Evolutionary conservation across 2,113 vertebrate species (phyloP).

Genomic region (Ammodytes dubius): DNA sequence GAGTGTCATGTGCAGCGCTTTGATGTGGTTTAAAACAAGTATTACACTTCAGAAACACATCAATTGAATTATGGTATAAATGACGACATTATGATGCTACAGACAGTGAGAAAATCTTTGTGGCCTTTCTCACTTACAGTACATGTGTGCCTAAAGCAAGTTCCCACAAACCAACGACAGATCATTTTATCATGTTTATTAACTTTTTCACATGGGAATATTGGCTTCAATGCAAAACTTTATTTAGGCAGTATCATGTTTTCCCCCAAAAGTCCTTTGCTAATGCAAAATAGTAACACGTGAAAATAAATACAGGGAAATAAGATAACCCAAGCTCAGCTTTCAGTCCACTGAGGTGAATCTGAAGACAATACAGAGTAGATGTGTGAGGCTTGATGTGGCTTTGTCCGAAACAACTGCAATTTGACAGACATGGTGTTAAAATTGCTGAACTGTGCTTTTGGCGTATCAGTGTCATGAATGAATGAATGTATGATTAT

Average conservation of each 20-base stretch:
- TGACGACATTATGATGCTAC: neutral
- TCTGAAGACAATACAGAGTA: neutral
- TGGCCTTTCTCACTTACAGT: constrained; percentile 9
- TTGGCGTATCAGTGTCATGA: constrained; percentile 11
- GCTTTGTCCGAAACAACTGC: constrained; percentile 18
- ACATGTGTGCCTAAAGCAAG: constrained; percentile 11
- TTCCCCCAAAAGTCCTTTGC: neutral
- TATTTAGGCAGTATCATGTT: constrained; percentile 17
- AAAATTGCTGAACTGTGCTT: neutral
- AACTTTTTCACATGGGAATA: constrained; percentile 24
- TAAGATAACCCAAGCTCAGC: neutral
- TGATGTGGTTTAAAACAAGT: constrained; percentile 22
- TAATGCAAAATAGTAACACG: constrained; percentile 29
- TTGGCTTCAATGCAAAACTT: neutral
- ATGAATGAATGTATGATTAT: no score
- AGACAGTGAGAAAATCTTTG: constrained; percentile 8
- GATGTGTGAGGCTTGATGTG: neutral
- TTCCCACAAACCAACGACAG: constrained; percentile 9
- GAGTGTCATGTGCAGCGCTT: neutral
- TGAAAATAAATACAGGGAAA: constrained; percentile 6
- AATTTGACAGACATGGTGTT: neutral
- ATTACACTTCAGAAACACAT: neutral
- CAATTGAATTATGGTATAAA: constrained; percentile 20
- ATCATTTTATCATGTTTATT: constrained; percentile 36
- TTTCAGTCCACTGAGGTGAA: neutral